Conservation (phyloP, 1,140 invertebrate genomes). For the Magallana ariakensis region DNA sequence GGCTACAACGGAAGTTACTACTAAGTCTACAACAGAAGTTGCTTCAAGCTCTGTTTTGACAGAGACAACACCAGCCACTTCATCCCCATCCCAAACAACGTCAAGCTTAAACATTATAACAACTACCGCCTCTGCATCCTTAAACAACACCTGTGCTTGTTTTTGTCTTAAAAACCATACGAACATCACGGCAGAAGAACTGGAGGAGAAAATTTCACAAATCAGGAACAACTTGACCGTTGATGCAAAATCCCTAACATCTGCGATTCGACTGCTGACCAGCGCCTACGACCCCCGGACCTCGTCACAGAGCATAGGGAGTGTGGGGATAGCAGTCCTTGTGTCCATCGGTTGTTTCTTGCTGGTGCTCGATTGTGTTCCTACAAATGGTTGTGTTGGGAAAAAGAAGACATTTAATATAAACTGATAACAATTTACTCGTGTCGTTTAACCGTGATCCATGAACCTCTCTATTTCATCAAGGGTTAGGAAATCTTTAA, state of each 20-base stretch:
- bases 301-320: slow-evolving; percentile 31
- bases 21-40: too few species aligned
- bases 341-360: not conserved
- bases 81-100: not conserved
- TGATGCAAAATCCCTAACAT: slow-evolving; percentile 14
- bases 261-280: slow-evolving; percentile 21
- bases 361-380: not conserved
- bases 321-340: not conserved
- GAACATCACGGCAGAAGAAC: slow-evolving; percentile 23
- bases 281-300: slow-evolving; percentile 21
- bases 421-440: too few species aligned
- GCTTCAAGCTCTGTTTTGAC: not conserved
- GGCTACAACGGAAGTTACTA: not conserved
- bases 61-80: not conserved
- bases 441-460: too few species aligned
- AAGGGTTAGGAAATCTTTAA: too few species aligned
- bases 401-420: not conserved
- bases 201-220: not conserved
- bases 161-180: not conserved
- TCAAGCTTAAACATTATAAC: not conserved
- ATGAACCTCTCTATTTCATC: too few species aligned
- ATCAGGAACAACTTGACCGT: slow-evolving; percentile 30
- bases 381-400: not conserved
- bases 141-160: not conserved
- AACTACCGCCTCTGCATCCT: not conserved